phyloP scores from a whole-genome alignment of 2,113 vertebrate genomes.

The Ciconia stormi region DNA sequence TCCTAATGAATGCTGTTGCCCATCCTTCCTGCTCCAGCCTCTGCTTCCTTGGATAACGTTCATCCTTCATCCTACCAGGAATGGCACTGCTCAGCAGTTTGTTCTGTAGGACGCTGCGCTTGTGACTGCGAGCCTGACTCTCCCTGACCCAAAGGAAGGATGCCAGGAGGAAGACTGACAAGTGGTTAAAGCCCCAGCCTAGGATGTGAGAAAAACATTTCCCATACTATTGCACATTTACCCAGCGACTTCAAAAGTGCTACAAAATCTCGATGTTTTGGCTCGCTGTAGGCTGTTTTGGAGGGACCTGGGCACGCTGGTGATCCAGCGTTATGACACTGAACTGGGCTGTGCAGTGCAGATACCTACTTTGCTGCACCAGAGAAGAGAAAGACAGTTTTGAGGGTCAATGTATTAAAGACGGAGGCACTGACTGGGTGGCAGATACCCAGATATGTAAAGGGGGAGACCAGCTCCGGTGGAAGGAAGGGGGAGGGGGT shows the following conservation, averaged over 20 bases:
- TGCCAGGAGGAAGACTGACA: not conserved
- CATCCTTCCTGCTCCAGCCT: not conserved
- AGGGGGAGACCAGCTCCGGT: not conserved
- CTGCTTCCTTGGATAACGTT: not conserved
- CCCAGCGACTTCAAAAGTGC: not conserved
- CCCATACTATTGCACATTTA: not conserved
- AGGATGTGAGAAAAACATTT: not conserved
- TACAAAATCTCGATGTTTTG: not conserved
- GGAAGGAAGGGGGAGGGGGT: not conserved
- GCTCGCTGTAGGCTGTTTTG: not conserved
- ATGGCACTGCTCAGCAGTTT: not conserved
- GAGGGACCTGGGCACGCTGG: accelerated
- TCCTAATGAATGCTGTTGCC: not conserved
- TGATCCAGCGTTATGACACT: not conserved
- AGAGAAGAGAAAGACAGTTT: not conserved
- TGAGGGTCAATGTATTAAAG: accelerated
- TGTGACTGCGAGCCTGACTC: not conserved
- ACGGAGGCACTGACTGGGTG: not conserved
- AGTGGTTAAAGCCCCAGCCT: not conserved
- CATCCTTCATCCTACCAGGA: not conserved
- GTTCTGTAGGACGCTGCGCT: not conserved
- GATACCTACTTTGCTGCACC: not conserved
- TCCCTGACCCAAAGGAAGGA: not conserved
- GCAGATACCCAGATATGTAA: not conserved
- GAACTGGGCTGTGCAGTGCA: accelerated